phyloP scores from a whole-genome alignment of 2,888 invertebrate species.

The Agonopterix subpropinquella region DNA sequence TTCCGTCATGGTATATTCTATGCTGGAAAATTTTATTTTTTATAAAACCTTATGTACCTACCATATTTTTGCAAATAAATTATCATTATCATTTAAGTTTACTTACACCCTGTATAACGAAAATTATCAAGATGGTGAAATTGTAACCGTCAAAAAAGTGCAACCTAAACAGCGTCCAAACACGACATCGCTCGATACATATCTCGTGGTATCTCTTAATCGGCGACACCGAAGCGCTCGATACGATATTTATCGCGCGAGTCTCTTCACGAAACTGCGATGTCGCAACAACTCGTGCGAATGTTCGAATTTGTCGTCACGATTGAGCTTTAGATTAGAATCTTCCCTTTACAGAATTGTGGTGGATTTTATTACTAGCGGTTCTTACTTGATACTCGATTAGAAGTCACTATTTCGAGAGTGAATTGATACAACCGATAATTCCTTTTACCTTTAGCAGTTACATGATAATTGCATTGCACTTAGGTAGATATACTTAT shows the following conservation, averaged over 20 bases:
- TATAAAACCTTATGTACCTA: too few relatives aligned
- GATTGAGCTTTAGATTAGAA: conserved; percentile 38
- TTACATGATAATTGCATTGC: neutral
- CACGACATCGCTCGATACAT: conserved; percentile 13
- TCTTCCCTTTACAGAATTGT: conserved; percentile 22
- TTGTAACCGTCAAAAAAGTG: too few relatives aligned
- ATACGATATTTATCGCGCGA: conserved; percentile 24
- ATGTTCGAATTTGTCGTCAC: conserved; percentile 55
- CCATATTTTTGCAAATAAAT: too few relatives aligned
- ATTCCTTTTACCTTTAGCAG: neutral
- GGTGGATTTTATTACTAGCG: conserved; percentile 1
- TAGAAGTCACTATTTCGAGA: neutral
- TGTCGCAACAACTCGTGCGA: conserved; percentile 50
- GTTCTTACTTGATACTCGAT: conserved; percentile 1
- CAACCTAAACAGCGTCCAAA: neutral
- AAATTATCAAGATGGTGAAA: too few relatives aligned
- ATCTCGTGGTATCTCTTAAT: conserved; percentile 22
- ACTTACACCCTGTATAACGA: too few relatives aligned
- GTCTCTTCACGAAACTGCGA: conserved; percentile 23
- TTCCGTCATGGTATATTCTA: too few relatives aligned
- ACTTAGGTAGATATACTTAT: neutral
- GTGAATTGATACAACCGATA: neutral
- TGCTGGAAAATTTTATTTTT: too few relatives aligned
- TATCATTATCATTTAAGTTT: too few relatives aligned
- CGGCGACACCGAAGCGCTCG: conserved; percentile 16